Conservation (phyloP, 2,888 invertebrate species). For the Microctonus brassicae region DNA sequence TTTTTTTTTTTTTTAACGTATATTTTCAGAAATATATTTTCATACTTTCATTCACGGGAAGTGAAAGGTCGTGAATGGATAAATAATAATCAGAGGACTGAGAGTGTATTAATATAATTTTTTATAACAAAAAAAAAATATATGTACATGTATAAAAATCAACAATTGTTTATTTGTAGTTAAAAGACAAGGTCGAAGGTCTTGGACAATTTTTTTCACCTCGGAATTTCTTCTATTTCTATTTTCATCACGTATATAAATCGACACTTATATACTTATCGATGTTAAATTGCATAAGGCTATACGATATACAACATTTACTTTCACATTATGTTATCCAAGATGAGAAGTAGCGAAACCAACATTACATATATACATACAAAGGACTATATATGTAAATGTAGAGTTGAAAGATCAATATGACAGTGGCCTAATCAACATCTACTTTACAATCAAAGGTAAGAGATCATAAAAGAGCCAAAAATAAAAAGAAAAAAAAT, state of each 20-base stretch:
- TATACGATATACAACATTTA: not conserved
- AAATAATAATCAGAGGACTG: not conserved
- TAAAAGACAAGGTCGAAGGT: constrained; percentile 50
- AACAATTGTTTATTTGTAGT: not conserved
- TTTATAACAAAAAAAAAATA: not conserved
- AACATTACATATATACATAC: not conserved
- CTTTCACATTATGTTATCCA: constrained; percentile 1
- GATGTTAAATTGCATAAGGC: constrained; percentile 11
- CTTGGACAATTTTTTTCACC: constrained; percentile 32
- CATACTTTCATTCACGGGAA: constrained; percentile 24
- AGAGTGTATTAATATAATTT: too few species aligned
- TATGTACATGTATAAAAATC: not conserved
- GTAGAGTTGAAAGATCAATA: not conserved
- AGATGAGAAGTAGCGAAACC: not conserved
- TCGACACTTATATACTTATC: not conserved
- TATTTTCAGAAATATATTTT: not conserved
- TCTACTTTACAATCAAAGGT: not conserved
- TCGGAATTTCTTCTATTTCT: not conserved
- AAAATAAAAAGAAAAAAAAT: not conserved
- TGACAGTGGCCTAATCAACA: not conserved
- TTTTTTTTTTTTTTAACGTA: not conserved
- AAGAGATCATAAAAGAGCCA: not conserved
- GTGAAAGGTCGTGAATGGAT: constrained; percentile 30
- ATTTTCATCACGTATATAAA: not conserved
- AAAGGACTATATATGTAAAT: not conserved